These are phyloP conservation scores for Axis porcinus DNA, from an alignment of 2,113 vertebrate species.

Conservation along the genomic window DNA sequence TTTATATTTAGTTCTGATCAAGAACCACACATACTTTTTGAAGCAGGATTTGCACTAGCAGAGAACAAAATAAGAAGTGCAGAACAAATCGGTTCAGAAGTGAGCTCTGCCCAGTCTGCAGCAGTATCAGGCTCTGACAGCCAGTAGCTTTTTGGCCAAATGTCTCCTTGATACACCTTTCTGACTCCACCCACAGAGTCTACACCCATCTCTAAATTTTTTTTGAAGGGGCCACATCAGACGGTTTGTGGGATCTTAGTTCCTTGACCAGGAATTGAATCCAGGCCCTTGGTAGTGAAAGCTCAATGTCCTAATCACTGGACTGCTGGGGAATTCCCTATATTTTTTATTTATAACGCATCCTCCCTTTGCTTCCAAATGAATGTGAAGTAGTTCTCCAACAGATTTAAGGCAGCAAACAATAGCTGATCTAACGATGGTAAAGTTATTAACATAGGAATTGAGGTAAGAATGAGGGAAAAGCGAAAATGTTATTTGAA, in stretches of 20 bases:
- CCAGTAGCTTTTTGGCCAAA: background rate
- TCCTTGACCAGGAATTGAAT: background rate
- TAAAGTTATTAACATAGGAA: background rate
- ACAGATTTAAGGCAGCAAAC: background rate
- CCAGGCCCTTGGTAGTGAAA: background rate
- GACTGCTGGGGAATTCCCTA: background rate
- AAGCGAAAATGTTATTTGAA: background rate
- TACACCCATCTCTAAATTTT: background rate
- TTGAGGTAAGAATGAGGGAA: background rate
- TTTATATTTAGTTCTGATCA: background rate
- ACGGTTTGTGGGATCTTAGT: background rate
- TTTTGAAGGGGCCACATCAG: background rate
- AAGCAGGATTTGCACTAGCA: background rate
- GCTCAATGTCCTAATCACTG: background rate
- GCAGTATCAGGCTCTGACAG: background rate
- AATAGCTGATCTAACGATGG: background rate
- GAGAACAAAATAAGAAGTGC: background rate
- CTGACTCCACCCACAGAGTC: background rate
- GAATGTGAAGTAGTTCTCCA: background rate
- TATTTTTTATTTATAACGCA: background rate
- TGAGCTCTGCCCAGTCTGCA: background rate
- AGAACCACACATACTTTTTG: background rate
- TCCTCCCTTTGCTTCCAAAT: background rate
- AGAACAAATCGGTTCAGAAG: background rate
- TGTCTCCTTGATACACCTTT: background rate